A percentile compares a stretch with the other conserved stretches of the same genome.
These are phyloP conservation scores for Caenorhabditis sp. DNA, from an alignment of 2,888 invertebrate species.

Conservation along the genomic window DNA sequence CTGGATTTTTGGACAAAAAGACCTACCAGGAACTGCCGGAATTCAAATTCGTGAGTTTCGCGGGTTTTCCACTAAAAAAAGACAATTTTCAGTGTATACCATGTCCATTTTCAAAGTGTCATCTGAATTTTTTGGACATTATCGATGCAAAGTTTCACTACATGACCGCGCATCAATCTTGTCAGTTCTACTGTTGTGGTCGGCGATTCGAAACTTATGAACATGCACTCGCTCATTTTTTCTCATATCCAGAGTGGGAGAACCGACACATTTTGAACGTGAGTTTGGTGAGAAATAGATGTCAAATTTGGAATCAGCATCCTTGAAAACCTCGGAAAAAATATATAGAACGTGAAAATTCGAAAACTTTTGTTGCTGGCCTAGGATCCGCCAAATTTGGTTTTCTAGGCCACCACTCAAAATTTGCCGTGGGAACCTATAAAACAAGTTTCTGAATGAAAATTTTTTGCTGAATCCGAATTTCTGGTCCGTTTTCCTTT, in stretches of 20 bases:
- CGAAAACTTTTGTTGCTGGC: too few species aligned
- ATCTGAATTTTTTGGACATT: conserved; percentile 5
- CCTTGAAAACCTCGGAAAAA: too few species aligned
- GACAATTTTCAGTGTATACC: conserved; percentile 12
- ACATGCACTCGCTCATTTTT: neutral
- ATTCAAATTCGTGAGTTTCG: conserved; percentile 16
- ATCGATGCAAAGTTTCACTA: conserved; percentile 35
- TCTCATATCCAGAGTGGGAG: neutral
- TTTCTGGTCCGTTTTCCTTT: too few species aligned
- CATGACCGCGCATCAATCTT: conserved; percentile 13
- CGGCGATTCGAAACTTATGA: neutral
- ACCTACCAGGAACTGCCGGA: neutral
- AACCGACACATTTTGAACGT: conserved; percentile 6
- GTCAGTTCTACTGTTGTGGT: conserved; percentile 18
- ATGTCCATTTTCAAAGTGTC: conserved; percentile 10
- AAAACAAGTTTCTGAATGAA: too few species aligned
- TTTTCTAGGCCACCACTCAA: too few species aligned
- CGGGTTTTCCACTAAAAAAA: too few species aligned
- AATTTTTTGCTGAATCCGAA: too few species aligned
- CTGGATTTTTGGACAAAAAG: conserved; percentile 17
- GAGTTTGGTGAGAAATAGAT: neutral
- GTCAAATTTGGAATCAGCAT: too few species aligned
- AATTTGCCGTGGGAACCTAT: too few species aligned
- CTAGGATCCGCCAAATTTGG: too few species aligned
- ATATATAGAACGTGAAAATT: too few species aligned